Evolutionary conservation across 2,797 vertebrate species (phyloP).

Genomic region (Pseudochirops corinnae): DNA sequence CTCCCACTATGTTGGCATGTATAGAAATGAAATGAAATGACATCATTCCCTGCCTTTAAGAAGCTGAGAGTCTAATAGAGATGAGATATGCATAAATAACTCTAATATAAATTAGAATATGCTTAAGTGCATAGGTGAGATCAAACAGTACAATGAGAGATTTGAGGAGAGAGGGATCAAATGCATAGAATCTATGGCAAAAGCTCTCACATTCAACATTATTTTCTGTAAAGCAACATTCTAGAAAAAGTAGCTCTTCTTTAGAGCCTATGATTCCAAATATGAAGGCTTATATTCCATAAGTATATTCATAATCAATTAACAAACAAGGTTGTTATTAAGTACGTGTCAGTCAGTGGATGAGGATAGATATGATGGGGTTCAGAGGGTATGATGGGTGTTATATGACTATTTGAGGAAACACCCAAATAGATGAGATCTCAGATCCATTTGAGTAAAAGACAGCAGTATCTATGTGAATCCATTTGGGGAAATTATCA

Average conservation of each 20-base stretch:
- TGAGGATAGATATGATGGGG: background rate
- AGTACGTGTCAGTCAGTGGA: background rate
- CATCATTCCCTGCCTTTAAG: background rate
- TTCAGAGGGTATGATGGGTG: background rate
- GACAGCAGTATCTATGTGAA: background rate
- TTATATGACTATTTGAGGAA: background rate
- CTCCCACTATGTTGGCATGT: background rate
- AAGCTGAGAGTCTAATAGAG: background rate
- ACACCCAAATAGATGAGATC: background rate
- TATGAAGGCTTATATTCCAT: background rate
- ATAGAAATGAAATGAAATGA: background rate
- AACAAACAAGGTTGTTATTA: background rate
- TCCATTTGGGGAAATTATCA: background rate
- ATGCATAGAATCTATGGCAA: background rate
- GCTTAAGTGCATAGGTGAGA: background rate
- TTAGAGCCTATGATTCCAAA: background rate
- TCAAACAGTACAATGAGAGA: background rate
- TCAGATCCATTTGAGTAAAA: background rate
- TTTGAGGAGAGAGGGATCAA: background rate
- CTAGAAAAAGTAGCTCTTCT: background rate
- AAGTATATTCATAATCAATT: background rate
- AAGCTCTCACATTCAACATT: background rate
- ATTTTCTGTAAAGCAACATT: background rate
- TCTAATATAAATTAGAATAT: background rate
- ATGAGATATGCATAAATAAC: background rate